Conservation (phyloP, 2,113 vertebrate species). For the Mobula birostris region DNA sequence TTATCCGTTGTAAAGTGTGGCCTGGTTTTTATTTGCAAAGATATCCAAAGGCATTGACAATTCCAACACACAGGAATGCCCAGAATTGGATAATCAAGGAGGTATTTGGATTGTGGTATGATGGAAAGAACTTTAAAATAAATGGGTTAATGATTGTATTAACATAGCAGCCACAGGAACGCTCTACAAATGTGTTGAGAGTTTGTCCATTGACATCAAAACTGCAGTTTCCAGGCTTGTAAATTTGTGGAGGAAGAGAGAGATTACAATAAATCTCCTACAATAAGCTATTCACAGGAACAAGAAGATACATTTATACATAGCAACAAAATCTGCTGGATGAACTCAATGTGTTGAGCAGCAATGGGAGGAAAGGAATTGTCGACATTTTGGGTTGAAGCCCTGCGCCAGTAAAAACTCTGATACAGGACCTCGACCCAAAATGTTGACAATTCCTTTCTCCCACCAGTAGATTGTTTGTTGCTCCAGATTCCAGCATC, state of each 20-base stretch:
- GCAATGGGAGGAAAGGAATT: too few relatives aligned
- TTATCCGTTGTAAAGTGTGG: neutral
- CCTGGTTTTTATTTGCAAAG: conserved; percentile 1
- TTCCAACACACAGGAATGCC: conserved; percentile 5
- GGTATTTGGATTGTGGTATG: neutral
- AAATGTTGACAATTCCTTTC: too few relatives aligned
- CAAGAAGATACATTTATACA: neutral
- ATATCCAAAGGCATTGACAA: neutral
- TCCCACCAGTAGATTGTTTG: too few relatives aligned
- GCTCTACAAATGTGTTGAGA: neutral
- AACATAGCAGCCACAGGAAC: neutral
- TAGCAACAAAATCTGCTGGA: too few relatives aligned
- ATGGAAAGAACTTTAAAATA: neutral
- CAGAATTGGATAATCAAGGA: neutral
- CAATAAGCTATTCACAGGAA: neutral
- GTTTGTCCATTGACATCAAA: neutral
- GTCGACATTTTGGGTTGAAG: too few relatives aligned
- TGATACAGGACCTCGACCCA: too few relatives aligned
- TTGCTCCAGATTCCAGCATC: too few relatives aligned
- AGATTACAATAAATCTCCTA: neutral
- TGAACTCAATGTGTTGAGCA: too few relatives aligned
- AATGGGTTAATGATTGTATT: neutral
- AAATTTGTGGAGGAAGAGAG: neutral
- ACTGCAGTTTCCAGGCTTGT: neutral
- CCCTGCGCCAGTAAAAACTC: too few relatives aligned